phyloP scores from a whole-genome alignment of 2,888 invertebrate genomes.

The Caenorhabditis japonica region DNA sequence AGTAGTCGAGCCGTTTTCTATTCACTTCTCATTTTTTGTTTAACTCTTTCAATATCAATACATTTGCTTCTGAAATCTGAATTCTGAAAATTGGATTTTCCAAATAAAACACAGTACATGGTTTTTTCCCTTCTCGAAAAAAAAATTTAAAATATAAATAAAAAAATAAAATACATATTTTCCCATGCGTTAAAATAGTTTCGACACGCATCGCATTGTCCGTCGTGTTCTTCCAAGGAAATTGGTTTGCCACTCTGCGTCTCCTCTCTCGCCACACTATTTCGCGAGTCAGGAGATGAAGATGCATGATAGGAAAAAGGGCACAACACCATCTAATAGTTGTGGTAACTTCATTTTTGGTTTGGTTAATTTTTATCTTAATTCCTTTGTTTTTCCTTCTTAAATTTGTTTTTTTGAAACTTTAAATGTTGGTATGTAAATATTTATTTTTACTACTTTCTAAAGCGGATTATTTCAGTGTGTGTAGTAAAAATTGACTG shows the following conservation, averaged over 20 bases:
- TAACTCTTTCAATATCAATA: too few species aligned
- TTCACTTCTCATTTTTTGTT: conserved; percentile 17
- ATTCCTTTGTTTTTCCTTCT: too few species aligned
- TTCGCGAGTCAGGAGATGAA: conserved; percentile 4
- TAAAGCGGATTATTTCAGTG: too few species aligned
- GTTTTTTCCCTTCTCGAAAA: not conserved
- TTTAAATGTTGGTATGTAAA: too few species aligned
- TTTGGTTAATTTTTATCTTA: too few species aligned
- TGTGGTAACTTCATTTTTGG: too few species aligned
- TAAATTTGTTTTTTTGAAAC: too few species aligned
- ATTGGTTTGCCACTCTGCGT: conserved; percentile 29
- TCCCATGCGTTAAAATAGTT: conserved; percentile 6
- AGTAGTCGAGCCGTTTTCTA: conserved; percentile 25
- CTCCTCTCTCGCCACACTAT: conserved; percentile 6
- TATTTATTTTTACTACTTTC: too few species aligned
- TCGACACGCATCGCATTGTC: conserved; percentile 1
- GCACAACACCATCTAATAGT: too few species aligned
- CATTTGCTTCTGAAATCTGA: not conserved
- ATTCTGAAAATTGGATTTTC: conserved; percentile 3
- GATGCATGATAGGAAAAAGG: conserved; percentile 4
- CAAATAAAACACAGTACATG: too few species aligned
- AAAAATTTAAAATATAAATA: conserved; percentile 3
- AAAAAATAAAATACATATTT: not conserved
- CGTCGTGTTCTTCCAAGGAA: conserved; percentile 31
- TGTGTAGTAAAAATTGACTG: too few species aligned